Base-by-base conservation (phyloP, 2,113 vertebrate species). In the Rhinichthys klamathensis region DNA sequence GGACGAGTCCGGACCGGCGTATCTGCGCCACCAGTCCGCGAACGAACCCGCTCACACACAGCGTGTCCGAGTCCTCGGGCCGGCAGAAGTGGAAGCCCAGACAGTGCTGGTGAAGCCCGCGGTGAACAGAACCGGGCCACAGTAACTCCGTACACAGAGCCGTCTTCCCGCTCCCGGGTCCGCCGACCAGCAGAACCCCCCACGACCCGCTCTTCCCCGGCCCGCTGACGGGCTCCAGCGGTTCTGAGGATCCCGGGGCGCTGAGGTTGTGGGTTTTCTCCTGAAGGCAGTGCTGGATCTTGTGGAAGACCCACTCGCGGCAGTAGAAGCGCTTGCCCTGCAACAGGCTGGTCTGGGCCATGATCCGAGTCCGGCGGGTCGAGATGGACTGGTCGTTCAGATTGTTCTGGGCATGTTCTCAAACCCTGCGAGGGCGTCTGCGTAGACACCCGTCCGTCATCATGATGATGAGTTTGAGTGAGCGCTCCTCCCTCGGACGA, bases 301-400 rank as follows among this genome's bases (percentile, higher is more conserved):
- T 99, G 89, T 99, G 98, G 94, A 99, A 99, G 91, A 98, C 97
- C 98, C 98, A 99, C 92, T 99, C 98, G 90, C 98, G 94, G 94
- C 98, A 99, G 94, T 99, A 98, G 92, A 99, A 99, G 87, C 95
- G 97, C 85, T 99, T 99, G 86, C 98, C 98, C 93, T 98, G 96
- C 92, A 99, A 95, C 92, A 99, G 95, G 94, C 98, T 99, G 84
- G 96, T 98, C 91, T 98, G 97, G 90, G 98, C 97, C 98, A 99
- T 99, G 92, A 93, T 96, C 94, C 21, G 90, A 65, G 91, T 94
- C 93, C 91, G 35, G 94, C 85, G 90, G 91, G 92, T 93, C 92
- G 94, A 89, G 87, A 87, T 91, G 84, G 82, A 92, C 7, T 41
- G 8, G 8, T 41, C 6, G 90, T 91, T 96, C 95, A 96, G 92